Evolutionary conservation across 2,113 vertebrate genomes (phyloP).

Genomic region (Clarias batrachus): DNA sequence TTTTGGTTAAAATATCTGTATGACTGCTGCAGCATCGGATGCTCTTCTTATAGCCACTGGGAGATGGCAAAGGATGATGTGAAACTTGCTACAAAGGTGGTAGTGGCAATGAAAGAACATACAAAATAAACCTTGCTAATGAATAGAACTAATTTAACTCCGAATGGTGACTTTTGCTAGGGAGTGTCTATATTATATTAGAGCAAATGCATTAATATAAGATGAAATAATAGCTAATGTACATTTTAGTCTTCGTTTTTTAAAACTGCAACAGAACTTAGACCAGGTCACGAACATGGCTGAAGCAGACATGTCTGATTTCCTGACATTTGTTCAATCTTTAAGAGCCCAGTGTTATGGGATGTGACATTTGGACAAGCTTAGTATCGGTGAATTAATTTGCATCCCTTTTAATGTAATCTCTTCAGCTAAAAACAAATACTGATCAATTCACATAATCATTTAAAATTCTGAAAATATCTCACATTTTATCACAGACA

Average conservation of each 20-base stretch:
- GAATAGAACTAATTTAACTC: background rate
- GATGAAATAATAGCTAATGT: background rate
- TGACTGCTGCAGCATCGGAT: background rate
- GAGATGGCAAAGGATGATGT: background rate
- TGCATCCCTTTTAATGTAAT: too few species aligned
- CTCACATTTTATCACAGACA: too few species aligned
- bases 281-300: background rate
- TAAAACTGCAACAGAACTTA: background rate
- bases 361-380: too few species aligned
- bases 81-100: too few species aligned
- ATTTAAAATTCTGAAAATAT: too few species aligned
- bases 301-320: background rate
- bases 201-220: background rate
- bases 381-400: too few species aligned
- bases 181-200: background rate
- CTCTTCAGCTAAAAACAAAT: too few species aligned
- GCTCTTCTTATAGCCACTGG: background rate
- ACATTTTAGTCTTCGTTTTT: background rate
- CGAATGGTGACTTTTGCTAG: too few species aligned
- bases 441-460: too few species aligned
- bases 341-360: too few species aligned
- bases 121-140: background rate
- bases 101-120: background rate
- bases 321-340: background rate
- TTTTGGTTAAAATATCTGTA: background rate